These are phyloP conservation scores for Gymnocephalus cernua DNA, from an alignment of 2,113 vertebrate genomes.

Conservation along the genomic window DNA sequence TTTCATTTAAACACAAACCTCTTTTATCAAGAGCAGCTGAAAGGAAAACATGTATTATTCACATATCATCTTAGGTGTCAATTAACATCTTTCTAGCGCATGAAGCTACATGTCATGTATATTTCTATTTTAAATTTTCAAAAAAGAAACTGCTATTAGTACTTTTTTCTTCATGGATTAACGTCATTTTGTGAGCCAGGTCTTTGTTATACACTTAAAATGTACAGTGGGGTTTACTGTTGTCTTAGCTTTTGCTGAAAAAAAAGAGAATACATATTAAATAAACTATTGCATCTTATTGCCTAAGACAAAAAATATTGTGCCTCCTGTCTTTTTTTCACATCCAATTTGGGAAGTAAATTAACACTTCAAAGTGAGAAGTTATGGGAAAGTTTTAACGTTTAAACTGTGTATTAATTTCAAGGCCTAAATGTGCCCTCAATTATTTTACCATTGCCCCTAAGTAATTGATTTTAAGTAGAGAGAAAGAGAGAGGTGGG, in stretches of 20 bases:
- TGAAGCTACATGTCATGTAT: constrained; percentile 37
- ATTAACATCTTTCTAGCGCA: constrained; percentile 45
- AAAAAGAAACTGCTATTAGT: not conserved
- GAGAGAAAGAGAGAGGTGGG: constrained; percentile 52
- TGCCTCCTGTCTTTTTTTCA: constrained; percentile 31
- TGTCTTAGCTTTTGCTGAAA: constrained; percentile 39
- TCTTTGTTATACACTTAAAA: constrained; percentile 13
- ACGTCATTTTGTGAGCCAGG: constrained; percentile 21
- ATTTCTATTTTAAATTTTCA: constrained; percentile 30
- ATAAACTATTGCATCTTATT: constrained; percentile 50
- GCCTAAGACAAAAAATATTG: constrained; percentile 24
- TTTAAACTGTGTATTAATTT: constrained; percentile 68
- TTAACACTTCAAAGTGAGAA: constrained; percentile 51
- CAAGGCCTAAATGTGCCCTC: constrained; percentile 70
- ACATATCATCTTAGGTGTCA: constrained; percentile 22
- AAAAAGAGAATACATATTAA: constrained; percentile 6
- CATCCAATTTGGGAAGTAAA: constrained; percentile 49
- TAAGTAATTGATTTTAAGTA: constrained; percentile 73
- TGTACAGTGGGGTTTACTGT: constrained; percentile 34
- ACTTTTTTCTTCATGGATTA: constrained; percentile 26
- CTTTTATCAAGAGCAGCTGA: not conserved
- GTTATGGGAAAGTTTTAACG: constrained; percentile 51
- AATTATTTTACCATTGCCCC: constrained; percentile 71
- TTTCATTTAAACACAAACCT: constrained; percentile 24
- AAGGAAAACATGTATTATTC: constrained; percentile 31